These are phyloP conservation scores for Ephestia elutella DNA, from an alignment of 1,140 invertebrate genomes.

Conservation along the genomic window DNA sequence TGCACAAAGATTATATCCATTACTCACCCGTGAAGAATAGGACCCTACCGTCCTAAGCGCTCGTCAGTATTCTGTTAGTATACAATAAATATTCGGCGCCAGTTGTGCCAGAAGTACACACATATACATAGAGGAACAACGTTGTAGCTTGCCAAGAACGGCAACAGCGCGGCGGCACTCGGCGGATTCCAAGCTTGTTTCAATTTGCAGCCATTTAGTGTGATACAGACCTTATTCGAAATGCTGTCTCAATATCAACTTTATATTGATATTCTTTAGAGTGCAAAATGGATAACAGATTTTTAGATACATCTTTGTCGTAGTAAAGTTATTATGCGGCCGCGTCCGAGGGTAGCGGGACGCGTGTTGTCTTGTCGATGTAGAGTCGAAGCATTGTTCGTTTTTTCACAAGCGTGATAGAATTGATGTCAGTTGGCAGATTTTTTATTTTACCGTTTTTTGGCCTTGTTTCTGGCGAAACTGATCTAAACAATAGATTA, in stretches of 20 bases:
- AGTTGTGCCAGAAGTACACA: conserved; percentile 67
- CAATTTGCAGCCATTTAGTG: conserved; percentile 34
- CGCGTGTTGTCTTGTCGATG: conserved; percentile 27
- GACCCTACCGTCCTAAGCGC: conserved; percentile 62
- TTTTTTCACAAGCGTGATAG: conserved; percentile 64
- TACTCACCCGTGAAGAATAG: conserved; percentile 30
- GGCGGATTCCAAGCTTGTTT: conserved; percentile 60
- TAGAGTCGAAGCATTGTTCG: conserved; percentile 54
- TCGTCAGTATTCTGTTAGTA: conserved; percentile 70
- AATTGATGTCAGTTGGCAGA: conserved; percentile 73
- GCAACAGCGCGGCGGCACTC: conserved; percentile 57
- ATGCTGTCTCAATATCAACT: conserved; percentile 15
- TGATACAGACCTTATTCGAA: conserved; percentile 40
- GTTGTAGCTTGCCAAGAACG: conserved; percentile 53
- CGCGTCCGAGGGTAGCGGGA: conserved; percentile 61
- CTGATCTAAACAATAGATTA: conserved; percentile 23
- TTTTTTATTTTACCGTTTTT: conserved; percentile 73
- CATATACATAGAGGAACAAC: conserved; percentile 66
- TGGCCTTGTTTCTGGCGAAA: conserved; percentile 58
- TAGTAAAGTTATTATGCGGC: conserved; percentile 19
- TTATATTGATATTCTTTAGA: conserved; percentile 11
- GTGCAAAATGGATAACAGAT: conserved; percentile 14
- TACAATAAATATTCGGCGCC: conserved; percentile 74
- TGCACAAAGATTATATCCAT: conserved; percentile 39
- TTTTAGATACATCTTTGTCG: conserved; percentile 35